Percentiles rank a stretch among this genome's conserved stretches.
Evolutionary conservation across 2,113 vertebrate species (phyloP).

Genomic region (Brienomyrus longianalis): DNA sequence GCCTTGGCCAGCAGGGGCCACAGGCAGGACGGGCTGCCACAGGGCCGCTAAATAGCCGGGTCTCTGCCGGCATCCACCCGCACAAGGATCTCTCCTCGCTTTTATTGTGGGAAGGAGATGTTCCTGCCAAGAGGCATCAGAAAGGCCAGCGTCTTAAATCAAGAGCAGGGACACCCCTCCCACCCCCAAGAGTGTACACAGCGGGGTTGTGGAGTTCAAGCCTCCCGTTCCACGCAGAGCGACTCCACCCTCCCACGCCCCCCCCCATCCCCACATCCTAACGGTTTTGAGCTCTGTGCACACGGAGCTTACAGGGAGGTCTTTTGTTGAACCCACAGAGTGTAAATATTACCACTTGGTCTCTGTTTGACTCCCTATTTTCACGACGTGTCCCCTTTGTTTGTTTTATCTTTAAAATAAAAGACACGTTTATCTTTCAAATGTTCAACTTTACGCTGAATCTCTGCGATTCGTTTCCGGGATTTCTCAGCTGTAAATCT

Average conservation of each 20-base stretch:
- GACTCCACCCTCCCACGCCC: constrained; percentile 19
- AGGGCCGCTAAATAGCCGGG: constrained; percentile 30
- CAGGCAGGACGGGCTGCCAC: constrained; percentile 27
- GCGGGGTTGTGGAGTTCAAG: constrained; percentile 30
- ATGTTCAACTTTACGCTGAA: background rate
- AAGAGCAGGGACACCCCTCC: constrained; percentile 11
- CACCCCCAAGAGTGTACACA: constrained; percentile 22
- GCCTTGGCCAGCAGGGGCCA: background rate
- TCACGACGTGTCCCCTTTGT: constrained; percentile 14
- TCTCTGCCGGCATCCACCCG: constrained; percentile 12
- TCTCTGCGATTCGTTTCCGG: constrained; percentile 30
- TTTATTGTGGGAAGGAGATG: constrained; percentile 28
- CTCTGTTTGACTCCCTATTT: constrained; percentile 32
- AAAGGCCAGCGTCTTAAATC: constrained; percentile 25
- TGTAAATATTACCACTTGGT: constrained; percentile 49
- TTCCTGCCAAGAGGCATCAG: constrained; percentile 15
- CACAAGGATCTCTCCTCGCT: background rate
- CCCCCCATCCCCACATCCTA: constrained; percentile 22
- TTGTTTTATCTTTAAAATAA: constrained; percentile 29
- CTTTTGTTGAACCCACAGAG: constrained; percentile 32
- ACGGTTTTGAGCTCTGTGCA: constrained; percentile 26
- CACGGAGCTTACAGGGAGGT: constrained; percentile 8
- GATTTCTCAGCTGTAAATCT: constrained; percentile 12
- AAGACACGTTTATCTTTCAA: constrained; percentile 18
- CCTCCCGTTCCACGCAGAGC: constrained; percentile 34